Evolutionary conservation across 2,113 vertebrate genomes (phyloP).

Genomic region (Lates calcarifer): DNA sequence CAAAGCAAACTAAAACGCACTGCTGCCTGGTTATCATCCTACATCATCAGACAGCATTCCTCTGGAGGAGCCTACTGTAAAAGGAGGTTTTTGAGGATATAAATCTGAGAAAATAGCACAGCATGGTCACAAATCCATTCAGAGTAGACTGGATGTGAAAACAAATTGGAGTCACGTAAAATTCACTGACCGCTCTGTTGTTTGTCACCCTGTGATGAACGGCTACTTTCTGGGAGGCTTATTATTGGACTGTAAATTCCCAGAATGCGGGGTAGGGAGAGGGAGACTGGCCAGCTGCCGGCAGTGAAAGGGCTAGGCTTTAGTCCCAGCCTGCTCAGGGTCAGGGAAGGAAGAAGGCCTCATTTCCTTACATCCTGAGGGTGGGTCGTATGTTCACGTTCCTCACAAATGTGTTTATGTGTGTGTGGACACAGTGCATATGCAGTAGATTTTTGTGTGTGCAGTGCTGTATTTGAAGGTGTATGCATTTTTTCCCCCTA

Average conservation of each 20-base stretch:
- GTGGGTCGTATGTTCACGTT: slow-evolving; percentile 50
- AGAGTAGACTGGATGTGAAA: slow-evolving; percentile 26
- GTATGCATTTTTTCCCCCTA: slow-evolving; percentile 11
- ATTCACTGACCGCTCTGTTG: slow-evolving; percentile 20
- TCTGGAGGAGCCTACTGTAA: slow-evolving; percentile 32
- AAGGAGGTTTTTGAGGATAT: slow-evolving; percentile 30
- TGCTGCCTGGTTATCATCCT: slow-evolving; percentile 52
- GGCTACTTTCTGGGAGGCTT: slow-evolving; percentile 47
- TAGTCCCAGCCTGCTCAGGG: slow-evolving; percentile 55
- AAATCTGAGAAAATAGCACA: slow-evolving; percentile 48
- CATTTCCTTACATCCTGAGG: slow-evolving; percentile 80
- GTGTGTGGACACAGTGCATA: slow-evolving; percentile 17
- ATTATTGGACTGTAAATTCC: slow-evolving; percentile 67
- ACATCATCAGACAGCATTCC: slow-evolving; percentile 60
- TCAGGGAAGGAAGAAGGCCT: slow-evolving; percentile 70
- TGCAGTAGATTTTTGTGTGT: slow-evolving; percentile 3
- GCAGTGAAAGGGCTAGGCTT: slow-evolving; percentile 42
- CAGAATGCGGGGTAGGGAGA: slow-evolving; percentile 45
- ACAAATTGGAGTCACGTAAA: slow-evolving; percentile 19
- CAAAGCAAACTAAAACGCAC: slow-evolving; percentile 72
- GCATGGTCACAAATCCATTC: slow-evolving; percentile 40
- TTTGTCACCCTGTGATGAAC: slow-evolving; percentile 60
- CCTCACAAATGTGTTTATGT: slow-evolving; percentile 27
- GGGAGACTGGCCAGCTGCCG: slow-evolving; percentile 54
- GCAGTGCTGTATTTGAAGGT: background rate